Evolutionary conservation across 2,888 invertebrate species (phyloP).

Genomic region (Heteropelma amictum): DNA sequence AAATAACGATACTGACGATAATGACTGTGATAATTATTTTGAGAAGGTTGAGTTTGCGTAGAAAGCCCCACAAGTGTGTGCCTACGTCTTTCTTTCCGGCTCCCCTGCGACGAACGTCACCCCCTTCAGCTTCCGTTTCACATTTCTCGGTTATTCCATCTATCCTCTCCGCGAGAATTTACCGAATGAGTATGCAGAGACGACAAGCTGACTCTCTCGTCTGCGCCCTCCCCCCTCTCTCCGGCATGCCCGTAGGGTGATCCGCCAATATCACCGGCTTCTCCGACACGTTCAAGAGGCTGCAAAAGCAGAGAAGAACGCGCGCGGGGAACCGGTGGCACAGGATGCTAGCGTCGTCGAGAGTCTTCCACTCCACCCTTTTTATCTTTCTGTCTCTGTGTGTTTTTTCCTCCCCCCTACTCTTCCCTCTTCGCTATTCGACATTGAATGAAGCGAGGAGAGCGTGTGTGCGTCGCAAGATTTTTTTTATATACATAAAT

Average conservation of each 20-base stretch:
- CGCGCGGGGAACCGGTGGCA: slow-evolving; percentile 9
- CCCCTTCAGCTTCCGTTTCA: slow-evolving; percentile 45
- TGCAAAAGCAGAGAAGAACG: slow-evolving; percentile 4
- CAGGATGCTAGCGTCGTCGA: slow-evolving; percentile 52
- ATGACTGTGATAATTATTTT: too few species aligned
- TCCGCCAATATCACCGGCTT: neutral
- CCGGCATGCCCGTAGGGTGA: neutral
- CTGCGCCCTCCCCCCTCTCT: neutral
- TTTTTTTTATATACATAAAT: slow-evolving; percentile 27
- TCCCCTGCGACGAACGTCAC: slow-evolving; percentile 38
- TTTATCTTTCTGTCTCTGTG: slow-evolving; percentile 22
- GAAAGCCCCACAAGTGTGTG: neutral
- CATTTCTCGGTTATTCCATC: slow-evolving; percentile 13
- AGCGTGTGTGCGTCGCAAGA: too few species aligned
- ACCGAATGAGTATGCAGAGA: slow-evolving; percentile 21
- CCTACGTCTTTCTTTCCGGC: slow-evolving; percentile 12
- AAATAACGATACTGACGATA: too few species aligned
- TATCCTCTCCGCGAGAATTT: slow-evolving; percentile 4
- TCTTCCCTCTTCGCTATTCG: slow-evolving; percentile 18
- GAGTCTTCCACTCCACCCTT: slow-evolving; percentile 31
- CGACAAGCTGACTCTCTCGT: slow-evolving; percentile 9
- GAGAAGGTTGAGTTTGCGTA: neutral
- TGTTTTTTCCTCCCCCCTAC: neutral
- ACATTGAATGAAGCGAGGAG: neutral
- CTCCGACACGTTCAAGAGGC: slow-evolving; percentile 4